phyloP scores from a whole-genome alignment of 2,888 invertebrate species.

The Pherbina coryleti region DNA sequence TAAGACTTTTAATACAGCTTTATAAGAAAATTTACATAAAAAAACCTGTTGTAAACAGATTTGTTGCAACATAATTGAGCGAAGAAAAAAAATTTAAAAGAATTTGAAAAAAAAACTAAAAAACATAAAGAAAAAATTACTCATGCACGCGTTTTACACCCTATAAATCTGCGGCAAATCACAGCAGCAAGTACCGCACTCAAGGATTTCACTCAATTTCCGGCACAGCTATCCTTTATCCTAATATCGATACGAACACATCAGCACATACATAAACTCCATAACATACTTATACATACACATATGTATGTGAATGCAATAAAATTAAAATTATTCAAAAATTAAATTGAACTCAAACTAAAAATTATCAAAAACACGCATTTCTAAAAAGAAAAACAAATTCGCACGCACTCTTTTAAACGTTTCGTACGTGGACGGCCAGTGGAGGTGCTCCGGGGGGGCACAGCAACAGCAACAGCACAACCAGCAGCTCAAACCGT shows the following conservation, averaged over 20 bases:
- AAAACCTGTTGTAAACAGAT: too few relatives aligned
- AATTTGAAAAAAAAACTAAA: too few relatives aligned
- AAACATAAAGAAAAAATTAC: not conserved
- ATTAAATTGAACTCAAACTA: not conserved
- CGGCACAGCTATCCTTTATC: not conserved
- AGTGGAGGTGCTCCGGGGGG: conserved; percentile 49
- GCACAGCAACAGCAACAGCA: conserved; percentile 28
- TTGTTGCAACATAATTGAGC: too few relatives aligned
- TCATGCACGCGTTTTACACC: not conserved
- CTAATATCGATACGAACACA: too few relatives aligned
- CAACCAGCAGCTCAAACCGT: conserved; percentile 40
- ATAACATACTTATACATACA: not conserved
- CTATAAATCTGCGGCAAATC: not conserved
- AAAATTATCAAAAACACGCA: not conserved
- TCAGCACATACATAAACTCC: not conserved
- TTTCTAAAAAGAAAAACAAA: conserved; percentile 4
- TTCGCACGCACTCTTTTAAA: not conserved
- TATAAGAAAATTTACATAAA: too few relatives aligned
- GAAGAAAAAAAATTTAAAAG: too few relatives aligned
- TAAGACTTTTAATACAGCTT: too few relatives aligned
- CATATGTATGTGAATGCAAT: not conserved
- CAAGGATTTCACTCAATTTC: not conserved
- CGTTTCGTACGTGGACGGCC: conserved; percentile 45
- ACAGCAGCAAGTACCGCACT: not conserved
- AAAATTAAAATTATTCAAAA: not conserved